These are phyloP conservation scores for Notocelia uddmanniana DNA, from an alignment of 2,888 invertebrate species.

Conservation along the genomic window DNA sequence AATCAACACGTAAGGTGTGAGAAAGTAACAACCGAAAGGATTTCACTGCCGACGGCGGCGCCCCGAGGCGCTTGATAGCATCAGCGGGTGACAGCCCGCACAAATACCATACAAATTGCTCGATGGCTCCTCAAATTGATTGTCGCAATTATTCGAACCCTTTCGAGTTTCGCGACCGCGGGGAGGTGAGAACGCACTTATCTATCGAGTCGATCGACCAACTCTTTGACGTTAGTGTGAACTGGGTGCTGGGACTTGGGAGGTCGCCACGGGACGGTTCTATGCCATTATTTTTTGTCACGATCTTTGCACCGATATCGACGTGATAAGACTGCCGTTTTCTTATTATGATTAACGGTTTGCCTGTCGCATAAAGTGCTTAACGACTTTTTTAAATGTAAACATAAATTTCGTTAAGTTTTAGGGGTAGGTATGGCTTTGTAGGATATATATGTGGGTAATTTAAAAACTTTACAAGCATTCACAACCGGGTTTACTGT, in stretches of 20 bases:
- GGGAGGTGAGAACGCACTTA: slow-evolving; percentile 84
- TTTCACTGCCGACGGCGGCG: slow-evolving; percentile 70
- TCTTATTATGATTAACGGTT: slow-evolving; percentile 66
- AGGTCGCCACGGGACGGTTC: slow-evolving; percentile 72
- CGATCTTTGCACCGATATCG: slow-evolving; percentile 68
- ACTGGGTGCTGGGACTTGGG: slow-evolving; percentile 68
- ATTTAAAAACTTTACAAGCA: slow-evolving; percentile 50
- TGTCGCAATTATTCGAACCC: slow-evolving; percentile 86
- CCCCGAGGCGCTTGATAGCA: slow-evolving; percentile 80
- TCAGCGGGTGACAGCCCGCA: slow-evolving; percentile 85
- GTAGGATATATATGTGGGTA: slow-evolving; percentile 45
- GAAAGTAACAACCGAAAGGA: slow-evolving; percentile 73
- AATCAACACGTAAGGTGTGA: slow-evolving; percentile 74
- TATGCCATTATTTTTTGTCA: slow-evolving; percentile 76
- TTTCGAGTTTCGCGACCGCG: slow-evolving; percentile 78
- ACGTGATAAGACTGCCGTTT: slow-evolving; percentile 64
- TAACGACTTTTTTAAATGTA: slow-evolving; percentile 61
- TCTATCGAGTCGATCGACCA: slow-evolving; percentile 76
- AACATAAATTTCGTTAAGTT: slow-evolving; percentile 43
- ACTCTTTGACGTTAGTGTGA: slow-evolving; percentile 82
- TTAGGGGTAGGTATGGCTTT: slow-evolving; percentile 45
- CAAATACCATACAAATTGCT: slow-evolving; percentile 85
- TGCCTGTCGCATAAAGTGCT: slow-evolving; percentile 56
- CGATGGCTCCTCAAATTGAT: slow-evolving; percentile 84
- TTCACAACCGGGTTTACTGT: neutral